Conservation (phyloP, 2,113 vertebrate genomes). For the Chaetodon trifascialis region DNA sequence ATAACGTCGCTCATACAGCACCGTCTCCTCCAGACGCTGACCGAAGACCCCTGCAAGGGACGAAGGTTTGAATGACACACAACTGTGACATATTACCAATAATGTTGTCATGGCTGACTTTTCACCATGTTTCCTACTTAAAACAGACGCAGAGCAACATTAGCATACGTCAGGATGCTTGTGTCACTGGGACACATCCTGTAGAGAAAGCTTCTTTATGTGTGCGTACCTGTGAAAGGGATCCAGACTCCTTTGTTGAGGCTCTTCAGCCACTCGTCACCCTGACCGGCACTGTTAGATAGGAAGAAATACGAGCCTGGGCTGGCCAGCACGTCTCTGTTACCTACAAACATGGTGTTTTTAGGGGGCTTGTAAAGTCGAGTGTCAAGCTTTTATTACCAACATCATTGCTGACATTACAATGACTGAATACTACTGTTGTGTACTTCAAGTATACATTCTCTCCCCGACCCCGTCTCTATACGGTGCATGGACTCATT, state of each 20-base stretch:
- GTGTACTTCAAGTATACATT: neutral
- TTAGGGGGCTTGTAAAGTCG: neutral
- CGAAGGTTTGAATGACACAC: neutral
- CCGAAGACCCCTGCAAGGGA: conserved; percentile 82
- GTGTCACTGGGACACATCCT: neutral
- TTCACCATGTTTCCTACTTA: neutral
- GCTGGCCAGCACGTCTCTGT: conserved; percentile 84
- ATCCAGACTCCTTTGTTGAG: conserved; percentile 87
- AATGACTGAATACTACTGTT: neutral
- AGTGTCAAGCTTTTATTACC: neutral
- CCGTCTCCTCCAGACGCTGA: conserved; percentile 85
- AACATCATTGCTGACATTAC: too few species aligned
- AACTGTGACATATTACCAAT: too few species aligned
- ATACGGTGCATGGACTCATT: neutral
- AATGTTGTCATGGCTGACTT: too few species aligned
- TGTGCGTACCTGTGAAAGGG: conserved; percentile 83
- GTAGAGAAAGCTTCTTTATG: neutral
- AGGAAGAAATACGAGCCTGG: conserved; percentile 86
- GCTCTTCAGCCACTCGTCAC: conserved; percentile 86
- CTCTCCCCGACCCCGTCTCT: neutral
- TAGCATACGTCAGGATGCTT: neutral
- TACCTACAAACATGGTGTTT: conserved; percentile 58
- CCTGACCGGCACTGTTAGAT: conserved; percentile 85
- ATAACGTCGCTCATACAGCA: conserved; percentile 84
- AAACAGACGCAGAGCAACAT: neutral